These are phyloP conservation scores for Eupithecia centaureata DNA, from an alignment of 2,888 invertebrate genomes.

Conservation along the genomic window DNA sequence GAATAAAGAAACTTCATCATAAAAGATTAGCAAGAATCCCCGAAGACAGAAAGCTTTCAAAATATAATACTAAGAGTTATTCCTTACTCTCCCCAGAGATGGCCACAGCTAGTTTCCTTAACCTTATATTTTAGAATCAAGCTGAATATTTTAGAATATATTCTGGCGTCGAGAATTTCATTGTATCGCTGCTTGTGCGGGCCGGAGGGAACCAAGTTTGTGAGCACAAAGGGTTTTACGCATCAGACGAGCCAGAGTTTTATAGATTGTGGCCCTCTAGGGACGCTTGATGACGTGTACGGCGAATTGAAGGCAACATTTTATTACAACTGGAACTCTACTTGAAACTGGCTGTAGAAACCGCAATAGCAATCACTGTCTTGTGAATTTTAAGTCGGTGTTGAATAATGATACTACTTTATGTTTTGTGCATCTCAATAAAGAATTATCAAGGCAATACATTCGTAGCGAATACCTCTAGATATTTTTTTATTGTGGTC, in stretches of 20 bases:
- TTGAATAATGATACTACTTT: no score
- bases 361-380: conserved; percentile 28
- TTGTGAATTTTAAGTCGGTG: conserved; percentile 25
- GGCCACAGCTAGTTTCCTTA: conserved; percentile 37
- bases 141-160: conserved; percentile 49
- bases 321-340: conserved; percentile 43
- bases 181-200: conserved; percentile 53
- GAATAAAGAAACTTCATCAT: conserved; percentile 6
- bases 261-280: conserved; percentile 52
- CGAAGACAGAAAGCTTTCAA: conserved; percentile 33
- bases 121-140: conserved; percentile 43
- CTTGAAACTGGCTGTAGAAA: conserved; percentile 35
- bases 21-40: conserved; percentile 19
- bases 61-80: conserved; percentile 36
- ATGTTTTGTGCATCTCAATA: no score
- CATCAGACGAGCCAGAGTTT: conserved; percentile 58
- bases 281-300: conserved; percentile 42
- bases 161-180: conserved; percentile 53
- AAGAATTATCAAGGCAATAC: neutral
- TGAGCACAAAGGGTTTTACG: conserved; percentile 57
- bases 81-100: conserved; percentile 37
- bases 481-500: neutral
- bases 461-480: neutral
- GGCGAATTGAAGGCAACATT: conserved; percentile 50
- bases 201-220: conserved; percentile 52